Percentiles rank a stretch among this genome's conserved stretches.
Conservation (phyloP, 2,888 invertebrate species). For the Sinodicranocentrus sp. region DNA sequence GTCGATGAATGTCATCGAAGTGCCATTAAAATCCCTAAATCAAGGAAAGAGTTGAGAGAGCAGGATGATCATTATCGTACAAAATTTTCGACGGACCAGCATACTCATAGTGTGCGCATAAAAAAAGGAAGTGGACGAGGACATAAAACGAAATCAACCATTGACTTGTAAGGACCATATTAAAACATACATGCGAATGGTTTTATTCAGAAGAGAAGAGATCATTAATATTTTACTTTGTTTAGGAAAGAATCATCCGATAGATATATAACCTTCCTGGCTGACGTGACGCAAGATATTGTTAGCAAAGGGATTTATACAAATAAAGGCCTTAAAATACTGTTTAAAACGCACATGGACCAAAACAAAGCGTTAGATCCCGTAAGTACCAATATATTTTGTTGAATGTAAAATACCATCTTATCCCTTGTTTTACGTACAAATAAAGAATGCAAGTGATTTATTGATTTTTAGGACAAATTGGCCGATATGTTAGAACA, state of each 20-base stretch:
- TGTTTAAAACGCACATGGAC: slow-evolving; percentile 81
- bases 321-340: slow-evolving; percentile 80
- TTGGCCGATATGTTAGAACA: slow-evolving; percentile 79
- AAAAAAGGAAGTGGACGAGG: slow-evolving; percentile 17
- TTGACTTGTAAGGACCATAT: slow-evolving; percentile 49
- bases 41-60: no score
- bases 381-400: slow-evolving; percentile 78
- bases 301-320: slow-evolving; percentile 81
- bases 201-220: no score
- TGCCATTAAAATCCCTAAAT: no score
- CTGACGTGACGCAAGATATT: slow-evolving; percentile 82
- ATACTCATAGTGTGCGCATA: slow-evolving; percentile 6
- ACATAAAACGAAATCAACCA: slow-evolving; percentile 2
- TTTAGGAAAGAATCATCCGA: slow-evolving; percentile 47
- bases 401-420: neutral
- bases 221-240: neutral
- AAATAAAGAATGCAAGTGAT: no score
- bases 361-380: slow-evolving; percentile 80
- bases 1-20: neutral
- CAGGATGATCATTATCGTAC: no score
- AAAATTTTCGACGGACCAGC: neutral
- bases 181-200: neutral
- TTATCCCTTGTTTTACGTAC: no score
- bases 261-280: slow-evolving; percentile 79
- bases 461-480: slow-evolving; percentile 79